Evolutionary conservation across 2,113 vertebrate genomes (phyloP).

Genomic region (Megaleporinus macrocephalus): DNA sequence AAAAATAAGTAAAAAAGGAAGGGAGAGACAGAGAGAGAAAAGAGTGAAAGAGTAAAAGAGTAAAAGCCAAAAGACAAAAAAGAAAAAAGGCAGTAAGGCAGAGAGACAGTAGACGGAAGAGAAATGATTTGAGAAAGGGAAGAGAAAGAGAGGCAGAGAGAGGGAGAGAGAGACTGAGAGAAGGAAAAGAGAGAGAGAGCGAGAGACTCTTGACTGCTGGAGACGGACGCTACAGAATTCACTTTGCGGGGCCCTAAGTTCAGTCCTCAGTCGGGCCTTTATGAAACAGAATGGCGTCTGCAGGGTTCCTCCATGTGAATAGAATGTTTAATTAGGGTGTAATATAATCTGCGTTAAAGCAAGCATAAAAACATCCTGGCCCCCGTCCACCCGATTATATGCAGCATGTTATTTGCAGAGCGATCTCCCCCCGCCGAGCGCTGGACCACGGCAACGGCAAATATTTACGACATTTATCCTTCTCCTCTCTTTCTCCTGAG

Average conservation of each 20-base stretch:
- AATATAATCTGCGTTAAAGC: conserved; percentile 85
- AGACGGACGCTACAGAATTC: conserved; percentile 74
- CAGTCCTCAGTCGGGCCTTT: conserved; percentile 80
- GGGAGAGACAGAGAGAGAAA: not conserved
- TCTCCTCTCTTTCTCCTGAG: conserved; percentile 74
- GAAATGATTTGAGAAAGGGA: conserved; percentile 57
- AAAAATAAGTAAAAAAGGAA: no score
- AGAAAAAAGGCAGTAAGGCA: conserved; percentile 33
- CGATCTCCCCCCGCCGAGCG: conserved; percentile 56
- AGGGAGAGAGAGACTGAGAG: conserved; percentile 57
- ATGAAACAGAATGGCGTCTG: conserved; percentile 75
- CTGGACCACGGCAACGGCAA: conserved; percentile 72
- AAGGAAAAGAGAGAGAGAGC: conserved; percentile 53
- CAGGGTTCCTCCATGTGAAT: conserved; percentile 76
- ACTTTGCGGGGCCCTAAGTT: conserved; percentile 71
- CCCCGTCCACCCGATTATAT: conserved; percentile 79
- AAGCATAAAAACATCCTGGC: conserved; percentile 83
- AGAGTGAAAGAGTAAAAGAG: conserved; percentile 2
- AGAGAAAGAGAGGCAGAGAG: conserved; percentile 15
- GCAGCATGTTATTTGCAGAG: conserved; percentile 73
- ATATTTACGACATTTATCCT: conserved; percentile 79
- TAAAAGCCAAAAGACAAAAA: not conserved
- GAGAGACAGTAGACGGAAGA: conserved; percentile 59
- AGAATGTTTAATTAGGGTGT: conserved; percentile 85
- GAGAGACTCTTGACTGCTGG: conserved; percentile 71